phyloP scores from a whole-genome alignment of 2,113 vertebrate species.

The Sinosuthora webbiana region DNA sequence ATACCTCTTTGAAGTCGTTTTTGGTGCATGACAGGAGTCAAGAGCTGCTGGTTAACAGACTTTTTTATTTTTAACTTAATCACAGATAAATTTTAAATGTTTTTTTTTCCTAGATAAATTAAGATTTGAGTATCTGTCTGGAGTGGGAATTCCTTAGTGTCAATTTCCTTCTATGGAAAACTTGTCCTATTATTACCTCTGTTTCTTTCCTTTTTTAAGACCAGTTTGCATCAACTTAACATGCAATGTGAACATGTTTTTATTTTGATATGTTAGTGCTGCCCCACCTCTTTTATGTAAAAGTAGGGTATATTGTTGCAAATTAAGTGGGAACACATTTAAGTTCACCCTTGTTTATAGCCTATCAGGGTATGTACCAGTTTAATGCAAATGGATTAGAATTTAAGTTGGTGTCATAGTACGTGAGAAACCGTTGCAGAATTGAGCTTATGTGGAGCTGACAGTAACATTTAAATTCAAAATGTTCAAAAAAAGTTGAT shows the following conservation, averaged over 20 bases:
- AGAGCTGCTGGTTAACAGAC: background rate
- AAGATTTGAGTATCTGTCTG: background rate
- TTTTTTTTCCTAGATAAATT: background rate
- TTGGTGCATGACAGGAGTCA: background rate
- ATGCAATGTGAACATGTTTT: background rate
- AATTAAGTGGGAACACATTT: background rate
- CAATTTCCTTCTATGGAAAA: background rate
- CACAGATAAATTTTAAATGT: background rate
- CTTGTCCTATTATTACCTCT: background rate
- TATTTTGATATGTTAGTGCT: background rate
- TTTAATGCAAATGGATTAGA: background rate
- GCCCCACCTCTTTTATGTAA: background rate
- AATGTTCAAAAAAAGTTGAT: background rate
- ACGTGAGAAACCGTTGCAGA: background rate
- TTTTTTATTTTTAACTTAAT: background rate
- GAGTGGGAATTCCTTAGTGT: background rate
- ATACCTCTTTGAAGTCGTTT: background rate
- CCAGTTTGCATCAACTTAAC: background rate
- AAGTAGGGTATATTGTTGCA: background rate
- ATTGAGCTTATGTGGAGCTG: background rate
- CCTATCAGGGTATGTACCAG: background rate
- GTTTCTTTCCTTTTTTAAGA: background rate
- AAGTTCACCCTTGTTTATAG: background rate
- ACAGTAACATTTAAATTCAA: constrained; percentile 17
- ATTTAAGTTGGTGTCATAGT: background rate